phyloP scores from a whole-genome alignment of 2,113 vertebrate genomes.

The Origma solitaria region DNA sequence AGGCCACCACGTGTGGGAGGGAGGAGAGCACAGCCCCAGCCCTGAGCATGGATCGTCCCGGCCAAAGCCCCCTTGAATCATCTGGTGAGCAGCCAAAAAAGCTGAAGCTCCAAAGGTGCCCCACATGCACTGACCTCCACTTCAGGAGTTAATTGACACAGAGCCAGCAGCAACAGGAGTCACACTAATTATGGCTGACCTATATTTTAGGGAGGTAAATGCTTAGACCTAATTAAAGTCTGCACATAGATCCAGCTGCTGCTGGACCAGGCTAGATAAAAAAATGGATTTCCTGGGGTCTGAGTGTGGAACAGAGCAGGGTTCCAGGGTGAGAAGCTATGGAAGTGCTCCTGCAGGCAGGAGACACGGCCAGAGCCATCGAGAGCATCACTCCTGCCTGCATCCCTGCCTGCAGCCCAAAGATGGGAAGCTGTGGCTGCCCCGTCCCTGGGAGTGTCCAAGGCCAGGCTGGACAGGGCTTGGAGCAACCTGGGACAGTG shows the following conservation, averaged over 20 bases:
- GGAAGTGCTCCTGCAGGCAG: neutral
- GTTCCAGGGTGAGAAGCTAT: neutral
- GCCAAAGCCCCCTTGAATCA: neutral
- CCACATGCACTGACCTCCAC: neutral
- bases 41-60: neutral
- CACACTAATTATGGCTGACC: slow-evolving; percentile 25
- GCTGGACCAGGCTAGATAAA: neutral
- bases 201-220: neutral
- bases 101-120: neutral
- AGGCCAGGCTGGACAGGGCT: neutral
- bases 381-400: neutral
- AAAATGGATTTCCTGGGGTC: neutral
- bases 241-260: neutral
- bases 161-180: neutral
- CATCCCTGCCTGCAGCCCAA: neutral
- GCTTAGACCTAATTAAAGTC: neutral
- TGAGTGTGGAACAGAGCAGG: neutral
- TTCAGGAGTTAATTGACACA: slow-evolving; percentile 36
- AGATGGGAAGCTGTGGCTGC: neutral
- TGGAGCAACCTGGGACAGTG: neutral
- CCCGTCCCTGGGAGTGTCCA: neutral
- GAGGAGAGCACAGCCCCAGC: neutral
- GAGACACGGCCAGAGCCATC: neutral
- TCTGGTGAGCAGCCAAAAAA: neutral
- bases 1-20: fast-evolving